Conservation (phyloP, 2,888 invertebrate species). For the Drosophila vallismaia region DNA sequence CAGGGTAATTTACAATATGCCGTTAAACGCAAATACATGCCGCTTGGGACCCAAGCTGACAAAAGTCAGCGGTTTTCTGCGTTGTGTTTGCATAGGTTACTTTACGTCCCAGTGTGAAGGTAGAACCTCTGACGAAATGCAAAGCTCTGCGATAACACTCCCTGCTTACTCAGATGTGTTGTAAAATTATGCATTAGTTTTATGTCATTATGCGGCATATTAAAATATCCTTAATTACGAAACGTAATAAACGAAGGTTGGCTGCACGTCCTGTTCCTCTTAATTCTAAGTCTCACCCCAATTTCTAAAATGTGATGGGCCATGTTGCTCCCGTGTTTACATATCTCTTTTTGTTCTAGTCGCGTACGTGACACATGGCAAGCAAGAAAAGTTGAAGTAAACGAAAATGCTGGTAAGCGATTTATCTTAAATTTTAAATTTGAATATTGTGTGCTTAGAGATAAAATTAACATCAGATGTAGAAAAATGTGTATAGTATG, state of each 20-base stretch:
- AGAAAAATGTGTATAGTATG: not conserved
- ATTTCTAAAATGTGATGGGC: constrained; percentile 30
- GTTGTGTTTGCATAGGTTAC: constrained; percentile 70
- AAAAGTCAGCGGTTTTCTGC: constrained; percentile 73
- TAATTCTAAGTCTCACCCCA: constrained; percentile 5
- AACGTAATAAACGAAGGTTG: constrained; percentile 73
- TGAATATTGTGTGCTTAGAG: constrained; percentile 48
- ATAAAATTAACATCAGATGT: constrained; percentile 1
- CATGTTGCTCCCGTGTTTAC: constrained; percentile 53
- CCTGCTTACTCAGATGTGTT: constrained; percentile 75
- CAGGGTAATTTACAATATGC: constrained; percentile 75
- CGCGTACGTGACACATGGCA: constrained; percentile 59
- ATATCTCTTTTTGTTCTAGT: constrained; percentile 40
- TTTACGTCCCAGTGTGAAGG: not conserved
- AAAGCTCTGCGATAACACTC: constrained; percentile 46
- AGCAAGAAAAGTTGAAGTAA: constrained; percentile 68
- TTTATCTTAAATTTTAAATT: constrained; percentile 55
- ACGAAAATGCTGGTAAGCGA: constrained; percentile 58
- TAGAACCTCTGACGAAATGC: constrained; percentile 42
- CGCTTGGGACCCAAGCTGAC: constrained; percentile 49
- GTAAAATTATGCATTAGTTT: constrained; percentile 80
- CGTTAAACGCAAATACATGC: constrained; percentile 59
- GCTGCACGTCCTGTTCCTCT: constrained; percentile 50
- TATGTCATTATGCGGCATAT: constrained; percentile 79
- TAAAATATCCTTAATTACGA: constrained; percentile 78